These are phyloP conservation scores for Andrena haemorrhoa DNA, from an alignment of 2,888 invertebrate species.

Conservation along the genomic window DNA sequence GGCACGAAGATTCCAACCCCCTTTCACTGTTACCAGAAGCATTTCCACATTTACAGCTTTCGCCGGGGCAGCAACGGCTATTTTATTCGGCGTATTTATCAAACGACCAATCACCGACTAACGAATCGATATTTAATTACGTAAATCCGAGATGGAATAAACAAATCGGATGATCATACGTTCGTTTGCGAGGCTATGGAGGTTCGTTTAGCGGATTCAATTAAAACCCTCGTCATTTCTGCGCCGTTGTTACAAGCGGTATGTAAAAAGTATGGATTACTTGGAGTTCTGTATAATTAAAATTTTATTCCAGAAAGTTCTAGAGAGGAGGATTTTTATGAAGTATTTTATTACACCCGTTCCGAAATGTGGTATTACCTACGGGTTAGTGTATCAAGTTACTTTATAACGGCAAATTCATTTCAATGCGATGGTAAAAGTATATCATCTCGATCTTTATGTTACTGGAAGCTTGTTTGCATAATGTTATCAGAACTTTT, in stretches of 20 bases:
- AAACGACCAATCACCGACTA: constrained; percentile 35
- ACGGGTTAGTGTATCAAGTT: neutral
- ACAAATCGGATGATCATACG: constrained; percentile 43
- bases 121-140: constrained; percentile 59
- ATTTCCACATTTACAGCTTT: constrained; percentile 13
- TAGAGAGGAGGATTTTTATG: neutral
- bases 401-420: too few species aligned
- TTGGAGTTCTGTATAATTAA: neutral
- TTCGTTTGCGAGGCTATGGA: constrained; percentile 20
- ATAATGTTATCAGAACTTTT: constrained; percentile 20
- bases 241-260: neutral
- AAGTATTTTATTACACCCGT: neutral
- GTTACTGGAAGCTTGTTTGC: constrained; percentile 20
- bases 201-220: constrained; percentile 39
- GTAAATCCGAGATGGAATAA: constrained; percentile 48
- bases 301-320: neutral
- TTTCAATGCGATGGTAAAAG: too few species aligned
- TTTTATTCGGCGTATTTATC: constrained; percentile 22
- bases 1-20: neutral
- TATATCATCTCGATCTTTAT: constrained; percentile 12
- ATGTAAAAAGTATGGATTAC: constrained; percentile 19
- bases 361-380: neutral
- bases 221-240: constrained; percentile 29
- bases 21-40: constrained; percentile 11
- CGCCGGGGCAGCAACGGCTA: neutral